Evolutionary conservation across 2,888 invertebrate genomes (phyloP).

Genomic region (Chaetoderma sp.): DNA sequence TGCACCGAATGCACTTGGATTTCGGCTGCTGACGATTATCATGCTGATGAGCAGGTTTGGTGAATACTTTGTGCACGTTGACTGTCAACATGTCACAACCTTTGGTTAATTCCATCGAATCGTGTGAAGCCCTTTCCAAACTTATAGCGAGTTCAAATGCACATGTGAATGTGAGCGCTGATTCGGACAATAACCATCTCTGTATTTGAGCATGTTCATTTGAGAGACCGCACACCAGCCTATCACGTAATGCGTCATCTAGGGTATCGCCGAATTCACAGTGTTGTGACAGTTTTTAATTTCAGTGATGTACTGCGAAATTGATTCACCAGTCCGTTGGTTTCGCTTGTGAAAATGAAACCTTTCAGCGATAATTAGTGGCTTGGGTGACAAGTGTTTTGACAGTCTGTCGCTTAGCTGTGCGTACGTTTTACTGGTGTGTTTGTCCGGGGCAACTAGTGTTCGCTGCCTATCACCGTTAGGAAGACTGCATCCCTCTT

Average conservation of each 20-base stretch:
- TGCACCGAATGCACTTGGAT: too few species aligned
- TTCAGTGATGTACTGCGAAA: background rate
- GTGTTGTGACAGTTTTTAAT: background rate
- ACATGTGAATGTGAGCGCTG: slow-evolving; percentile 10
- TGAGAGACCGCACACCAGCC: slow-evolving; percentile 35
- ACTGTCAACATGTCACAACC: too few species aligned
- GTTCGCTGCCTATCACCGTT: slow-evolving; percentile 30
- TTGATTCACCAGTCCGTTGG: background rate
- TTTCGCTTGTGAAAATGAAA: slow-evolving; percentile 5
- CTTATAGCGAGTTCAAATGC: slow-evolving; percentile 24
- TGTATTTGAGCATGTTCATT: slow-evolving; percentile 20
- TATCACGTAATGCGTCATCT: slow-evolving; percentile 28
- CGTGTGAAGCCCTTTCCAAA: slow-evolving; percentile 27
- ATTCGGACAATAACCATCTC: slow-evolving; percentile 20
- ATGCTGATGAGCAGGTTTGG: too few species aligned
- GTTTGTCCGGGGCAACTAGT: slow-evolving; percentile 28
- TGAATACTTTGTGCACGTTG: too few species aligned
- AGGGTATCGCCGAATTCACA: slow-evolving; percentile 12
- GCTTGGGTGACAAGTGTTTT: slow-evolving; percentile 28
- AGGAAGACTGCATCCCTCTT: slow-evolving; percentile 32
- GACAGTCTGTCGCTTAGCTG: slow-evolving; percentile 15
- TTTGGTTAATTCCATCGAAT: slow-evolving; percentile 21
- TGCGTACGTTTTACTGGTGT: slow-evolving; percentile 27
- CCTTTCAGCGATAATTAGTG: slow-evolving; percentile 26
- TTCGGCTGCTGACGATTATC: too few species aligned